Percentiles rank a stretch among this genome's conserved stretches.
These are phyloP conservation scores for Phragmatobia fuliginosa DNA, from an alignment of 2,888 invertebrate genomes.

Conservation along the genomic window DNA sequence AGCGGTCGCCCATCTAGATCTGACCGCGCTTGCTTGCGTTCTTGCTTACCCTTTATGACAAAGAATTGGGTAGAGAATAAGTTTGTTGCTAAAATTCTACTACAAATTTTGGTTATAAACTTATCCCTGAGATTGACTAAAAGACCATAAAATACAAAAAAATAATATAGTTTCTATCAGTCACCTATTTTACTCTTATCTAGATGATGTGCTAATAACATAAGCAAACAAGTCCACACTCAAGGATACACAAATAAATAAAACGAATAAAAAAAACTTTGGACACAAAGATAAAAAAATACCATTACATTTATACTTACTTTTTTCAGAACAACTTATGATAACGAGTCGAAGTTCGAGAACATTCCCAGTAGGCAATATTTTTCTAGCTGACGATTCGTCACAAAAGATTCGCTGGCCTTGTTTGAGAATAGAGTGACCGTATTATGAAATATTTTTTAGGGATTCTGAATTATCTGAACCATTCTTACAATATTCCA, in stretches of 20 bases:
- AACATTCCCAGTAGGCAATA: constrained; percentile 23
- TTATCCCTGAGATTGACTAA: neutral
- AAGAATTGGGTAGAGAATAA: neutral
- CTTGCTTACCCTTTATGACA: too few relatives aligned
- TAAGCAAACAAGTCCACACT: neutral
- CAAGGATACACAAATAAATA: neutral
- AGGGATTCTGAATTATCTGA: neutral
- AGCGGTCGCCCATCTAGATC: too few relatives aligned
- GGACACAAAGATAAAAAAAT: constrained; percentile 9
- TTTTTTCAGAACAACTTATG: constrained; percentile 26
- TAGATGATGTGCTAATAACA: neutral
- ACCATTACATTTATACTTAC: constrained; percentile 9
- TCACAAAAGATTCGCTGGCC: constrained; percentile 30
- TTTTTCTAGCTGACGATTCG: constrained; percentile 30
- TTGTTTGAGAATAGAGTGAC: constrained; percentile 15
- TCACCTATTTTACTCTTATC: neutral
- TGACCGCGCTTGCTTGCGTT: too few relatives aligned
- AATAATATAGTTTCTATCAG: neutral
- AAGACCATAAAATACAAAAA: neutral
- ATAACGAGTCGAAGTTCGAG: constrained; percentile 23
- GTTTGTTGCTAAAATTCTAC: neutral
- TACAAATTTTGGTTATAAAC: neutral
- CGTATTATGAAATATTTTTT: neutral
- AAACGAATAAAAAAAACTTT: constrained; percentile 8
- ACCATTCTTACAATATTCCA: too few relatives aligned